Conservation (phyloP, 2,888 invertebrate species). For the Choreutis nemorana region DNA sequence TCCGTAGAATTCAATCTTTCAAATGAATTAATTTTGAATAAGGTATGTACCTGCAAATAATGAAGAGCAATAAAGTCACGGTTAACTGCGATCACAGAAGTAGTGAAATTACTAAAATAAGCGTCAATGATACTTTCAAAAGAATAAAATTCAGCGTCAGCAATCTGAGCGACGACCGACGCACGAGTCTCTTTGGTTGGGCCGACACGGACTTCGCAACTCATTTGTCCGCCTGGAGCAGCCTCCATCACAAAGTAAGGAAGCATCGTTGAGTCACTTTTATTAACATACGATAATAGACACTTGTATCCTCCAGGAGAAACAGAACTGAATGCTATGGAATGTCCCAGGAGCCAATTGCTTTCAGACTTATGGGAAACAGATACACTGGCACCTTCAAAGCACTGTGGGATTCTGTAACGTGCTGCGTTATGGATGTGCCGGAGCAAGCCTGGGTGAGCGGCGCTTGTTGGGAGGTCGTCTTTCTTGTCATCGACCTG, state of each 20-base stretch:
- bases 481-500: slow-evolving; percentile 20
- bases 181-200: slow-evolving; percentile 40
- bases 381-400: slow-evolving; percentile 48
- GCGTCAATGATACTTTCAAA: slow-evolving; percentile 53
- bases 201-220: slow-evolving; percentile 47
- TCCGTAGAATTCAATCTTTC: not conserved
- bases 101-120: slow-evolving; percentile 39
- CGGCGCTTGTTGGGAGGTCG: slow-evolving; percentile 32
- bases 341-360: slow-evolving; percentile 51
- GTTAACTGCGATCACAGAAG: slow-evolving; percentile 52
- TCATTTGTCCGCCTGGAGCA: slow-evolving; percentile 55
- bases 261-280: slow-evolving; percentile 27
- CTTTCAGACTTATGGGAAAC: slow-evolving; percentile 35
- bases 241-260: slow-evolving; percentile 58
- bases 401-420: slow-evolving; percentile 51
- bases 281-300: slow-evolving; percentile 42
- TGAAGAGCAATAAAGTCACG: slow-evolving; percentile 53
- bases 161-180: slow-evolving; percentile 44
- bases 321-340: slow-evolving; percentile 51
- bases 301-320: slow-evolving; percentile 56
- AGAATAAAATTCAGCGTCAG: slow-evolving; percentile 44
- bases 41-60: slow-evolving; percentile 44
- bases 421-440: slow-evolving; percentile 52
- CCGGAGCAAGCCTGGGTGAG: slow-evolving; percentile 44
- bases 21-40: not conserved